Conservation (phyloP, 2,113 vertebrate genomes). For the Cebus imitator region DNA sequence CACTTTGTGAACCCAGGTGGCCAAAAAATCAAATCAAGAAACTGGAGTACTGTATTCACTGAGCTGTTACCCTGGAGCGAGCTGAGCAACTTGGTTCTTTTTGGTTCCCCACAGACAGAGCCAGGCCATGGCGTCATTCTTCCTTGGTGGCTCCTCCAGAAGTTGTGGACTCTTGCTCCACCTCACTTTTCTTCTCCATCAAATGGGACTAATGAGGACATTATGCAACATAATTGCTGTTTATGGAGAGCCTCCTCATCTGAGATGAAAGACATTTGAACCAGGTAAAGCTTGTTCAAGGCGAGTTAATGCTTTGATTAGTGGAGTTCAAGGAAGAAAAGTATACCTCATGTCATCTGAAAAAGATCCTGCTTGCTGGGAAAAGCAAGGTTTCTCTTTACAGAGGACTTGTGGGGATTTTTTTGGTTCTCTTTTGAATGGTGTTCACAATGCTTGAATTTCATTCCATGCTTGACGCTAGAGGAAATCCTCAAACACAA, state of each 20-base stretch:
- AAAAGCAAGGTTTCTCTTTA: constrained; percentile 22
- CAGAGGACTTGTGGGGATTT: neutral
- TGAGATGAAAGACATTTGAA: constrained; percentile 58
- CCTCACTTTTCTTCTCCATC: constrained; percentile 55
- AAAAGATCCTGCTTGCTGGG: neutral
- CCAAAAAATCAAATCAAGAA: neutral
- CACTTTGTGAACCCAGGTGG: neutral
- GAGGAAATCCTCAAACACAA: neutral
- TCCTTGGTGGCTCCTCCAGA: neutral
- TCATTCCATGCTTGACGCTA: neutral
- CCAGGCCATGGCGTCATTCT: neutral
- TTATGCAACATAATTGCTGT: constrained; percentile 62
- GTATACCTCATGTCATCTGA: neutral
- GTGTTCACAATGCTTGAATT: constrained; percentile 11
- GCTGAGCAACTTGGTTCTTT: neutral
- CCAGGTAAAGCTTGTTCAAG: constrained; percentile 25
- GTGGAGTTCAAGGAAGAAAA: constrained; percentile 42
- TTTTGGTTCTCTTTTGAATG: neutral
- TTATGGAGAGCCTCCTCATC: constrained; percentile 20
- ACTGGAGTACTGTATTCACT: neutral
- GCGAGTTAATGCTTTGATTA: constrained; percentile 47
- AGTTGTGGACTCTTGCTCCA: neutral
- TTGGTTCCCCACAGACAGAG: neutral
- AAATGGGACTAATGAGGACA: constrained; percentile 44
- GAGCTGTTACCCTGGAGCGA: neutral